A percentile compares a stretch with the other conserved stretches of the same genome.
These are phyloP conservation scores for Suillia variegata DNA, from an alignment of 2,888 invertebrate genomes.

Conservation along the genomic window DNA sequence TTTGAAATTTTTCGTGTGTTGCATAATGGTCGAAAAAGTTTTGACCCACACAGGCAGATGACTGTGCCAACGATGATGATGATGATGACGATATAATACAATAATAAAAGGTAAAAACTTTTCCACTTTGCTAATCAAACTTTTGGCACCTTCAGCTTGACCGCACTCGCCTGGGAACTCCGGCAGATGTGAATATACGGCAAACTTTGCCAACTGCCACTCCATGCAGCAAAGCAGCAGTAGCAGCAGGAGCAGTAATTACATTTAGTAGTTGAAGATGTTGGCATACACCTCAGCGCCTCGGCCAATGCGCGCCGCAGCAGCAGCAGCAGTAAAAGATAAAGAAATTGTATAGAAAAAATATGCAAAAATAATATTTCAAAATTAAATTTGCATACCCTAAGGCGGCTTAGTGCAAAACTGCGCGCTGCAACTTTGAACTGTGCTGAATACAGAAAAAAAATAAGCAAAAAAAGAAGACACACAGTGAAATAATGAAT, in stretches of 20 bases:
- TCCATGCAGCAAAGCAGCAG: too few species aligned
- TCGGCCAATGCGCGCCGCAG: too few species aligned
- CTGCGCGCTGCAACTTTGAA: too few species aligned
- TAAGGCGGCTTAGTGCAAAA: not conserved
- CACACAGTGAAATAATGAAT: not conserved
- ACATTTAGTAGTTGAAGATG: too few species aligned
- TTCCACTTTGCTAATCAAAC: not conserved
- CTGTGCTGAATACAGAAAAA: not conserved
- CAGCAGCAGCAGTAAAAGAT: not conserved
- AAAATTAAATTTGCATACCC: not conserved
- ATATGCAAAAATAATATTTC: not conserved
- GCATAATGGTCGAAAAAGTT: too few species aligned
- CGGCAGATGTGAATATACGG: constrained; percentile 35
- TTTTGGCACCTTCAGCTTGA: constrained; percentile 36
- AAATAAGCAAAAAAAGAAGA: not conserved
- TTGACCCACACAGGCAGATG: too few species aligned
- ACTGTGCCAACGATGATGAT: too few species aligned
- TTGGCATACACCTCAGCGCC: too few species aligned
- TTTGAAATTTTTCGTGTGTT: too few species aligned
- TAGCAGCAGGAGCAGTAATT: too few species aligned
- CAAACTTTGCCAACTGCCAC: too few species aligned
- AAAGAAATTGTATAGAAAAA: not conserved
- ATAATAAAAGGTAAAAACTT: not conserved
- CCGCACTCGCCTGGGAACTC: constrained; percentile 47
- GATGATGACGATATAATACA: too few species aligned